These are phyloP conservation scores for Aphelinus atriplicis DNA, from an alignment of 1,140 invertebrate species.

Conservation along the genomic window DNA sequence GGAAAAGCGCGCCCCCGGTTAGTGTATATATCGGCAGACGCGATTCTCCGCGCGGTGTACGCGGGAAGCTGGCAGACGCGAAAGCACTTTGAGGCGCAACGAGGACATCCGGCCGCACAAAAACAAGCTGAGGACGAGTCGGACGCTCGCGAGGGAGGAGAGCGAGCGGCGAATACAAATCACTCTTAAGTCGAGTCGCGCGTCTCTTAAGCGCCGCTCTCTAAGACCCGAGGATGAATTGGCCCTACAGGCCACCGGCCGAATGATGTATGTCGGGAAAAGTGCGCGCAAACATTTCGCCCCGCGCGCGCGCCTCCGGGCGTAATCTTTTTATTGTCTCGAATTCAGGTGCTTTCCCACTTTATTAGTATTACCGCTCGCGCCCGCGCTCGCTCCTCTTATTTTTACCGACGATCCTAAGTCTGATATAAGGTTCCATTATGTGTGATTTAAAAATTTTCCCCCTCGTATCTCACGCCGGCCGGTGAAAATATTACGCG, in stretches of 20 bases:
- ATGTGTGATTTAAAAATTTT: too few species aligned
- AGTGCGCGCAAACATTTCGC: not conserved
- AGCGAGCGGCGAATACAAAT: constrained; percentile 44
- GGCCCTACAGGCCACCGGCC: constrained; percentile 16
- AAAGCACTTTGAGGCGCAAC: not conserved
- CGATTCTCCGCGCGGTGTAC: too few species aligned
- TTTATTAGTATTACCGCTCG: constrained; percentile 11
- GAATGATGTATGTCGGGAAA: constrained; percentile 32
- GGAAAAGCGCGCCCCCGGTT: too few species aligned
- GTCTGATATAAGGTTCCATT: too few species aligned
- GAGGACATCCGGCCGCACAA: constrained; percentile 5
- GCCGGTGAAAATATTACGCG: too few species aligned
- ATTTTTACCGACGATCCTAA: not conserved
- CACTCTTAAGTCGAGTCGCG: constrained; percentile 39
- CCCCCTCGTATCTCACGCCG: too few species aligned
- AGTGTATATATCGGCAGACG: too few species aligned
- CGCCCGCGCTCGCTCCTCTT: not conserved
- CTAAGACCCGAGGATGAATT: constrained; percentile 22
- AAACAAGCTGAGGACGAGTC: constrained; percentile 13
- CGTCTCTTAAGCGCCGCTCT: constrained; percentile 15
- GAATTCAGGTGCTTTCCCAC: not conserved
- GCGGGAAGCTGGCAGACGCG: not conserved
- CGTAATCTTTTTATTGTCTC: constrained; percentile 19
- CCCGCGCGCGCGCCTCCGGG: too few species aligned
- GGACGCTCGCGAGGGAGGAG: not conserved